phyloP scores from a whole-genome alignment of 2,888 invertebrate genomes.

The Serripes groenlandicus region DNA sequence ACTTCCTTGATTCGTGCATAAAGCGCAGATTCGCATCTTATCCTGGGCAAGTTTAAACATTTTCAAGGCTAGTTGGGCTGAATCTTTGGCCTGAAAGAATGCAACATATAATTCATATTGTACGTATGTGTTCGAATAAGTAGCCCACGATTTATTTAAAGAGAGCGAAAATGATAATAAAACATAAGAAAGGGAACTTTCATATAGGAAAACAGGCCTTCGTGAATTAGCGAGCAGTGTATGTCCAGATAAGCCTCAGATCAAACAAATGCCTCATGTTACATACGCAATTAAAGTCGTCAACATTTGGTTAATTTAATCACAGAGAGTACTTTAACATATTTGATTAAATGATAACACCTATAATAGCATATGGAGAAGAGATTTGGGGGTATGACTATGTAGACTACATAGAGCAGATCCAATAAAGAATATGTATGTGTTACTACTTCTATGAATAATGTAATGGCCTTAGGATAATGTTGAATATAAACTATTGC shows the following conservation, averaged over 20 bases:
- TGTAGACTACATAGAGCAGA: not conserved
- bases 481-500: not conserved
- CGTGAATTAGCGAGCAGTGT: too few species aligned
- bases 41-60: conserved; percentile 42
- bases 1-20: conserved; percentile 44
- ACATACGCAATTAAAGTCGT: too few species aligned
- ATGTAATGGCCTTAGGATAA: not conserved
- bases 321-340: not conserved
- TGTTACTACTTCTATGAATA: not conserved
- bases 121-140: too few species aligned
- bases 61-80: conserved; percentile 39
- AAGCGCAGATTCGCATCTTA: conserved; percentile 34
- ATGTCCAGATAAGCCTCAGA: too few species aligned
- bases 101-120: too few species aligned
- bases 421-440: not conserved
- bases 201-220: too few species aligned
- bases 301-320: not conserved
- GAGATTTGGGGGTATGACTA: not conserved
- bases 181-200: too few species aligned
- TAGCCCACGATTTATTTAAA: too few species aligned
- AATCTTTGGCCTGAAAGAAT: conserved; percentile 32
- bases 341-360: not conserved
- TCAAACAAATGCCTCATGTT: too few species aligned
- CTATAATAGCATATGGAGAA: not conserved
- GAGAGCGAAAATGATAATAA: too few species aligned